These are phyloP conservation scores for Dusona sp. DNA, from an alignment of 2,888 invertebrate species.

Conservation along the genomic window DNA sequence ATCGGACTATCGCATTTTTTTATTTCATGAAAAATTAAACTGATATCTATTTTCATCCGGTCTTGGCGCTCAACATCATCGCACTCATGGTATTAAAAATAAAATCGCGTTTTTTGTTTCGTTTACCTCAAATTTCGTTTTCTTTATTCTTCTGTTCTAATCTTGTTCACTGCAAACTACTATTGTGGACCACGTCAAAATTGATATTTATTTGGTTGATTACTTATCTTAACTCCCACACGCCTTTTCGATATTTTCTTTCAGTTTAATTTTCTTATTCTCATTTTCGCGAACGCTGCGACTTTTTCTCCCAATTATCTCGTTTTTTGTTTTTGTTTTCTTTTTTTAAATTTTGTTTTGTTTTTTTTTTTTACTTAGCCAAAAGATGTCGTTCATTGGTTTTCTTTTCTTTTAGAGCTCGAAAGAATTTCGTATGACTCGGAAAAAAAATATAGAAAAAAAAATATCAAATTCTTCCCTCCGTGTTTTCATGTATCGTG, in stretches of 20 bases:
- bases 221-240: constrained; percentile 61
- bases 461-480: constrained; percentile 58
- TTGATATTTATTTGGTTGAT: constrained; percentile 75
- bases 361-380: not conserved
- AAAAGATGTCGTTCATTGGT: constrained; percentile 25
- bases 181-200: constrained; percentile 80
- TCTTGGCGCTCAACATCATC: constrained; percentile 45
- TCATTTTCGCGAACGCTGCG: constrained; percentile 41
- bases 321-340: no score
- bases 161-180: constrained; percentile 80
- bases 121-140: constrained; percentile 24
- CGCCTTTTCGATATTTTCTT: constrained; percentile 49
- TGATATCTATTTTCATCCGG: constrained; percentile 53
- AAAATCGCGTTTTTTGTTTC: constrained; percentile 58
- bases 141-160: constrained; percentile 49
- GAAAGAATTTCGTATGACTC: constrained; percentile 31
- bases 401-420: constrained; percentile 10
- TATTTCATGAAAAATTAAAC: constrained; percentile 59
- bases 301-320: constrained; percentile 23
- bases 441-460: constrained; percentile 33
- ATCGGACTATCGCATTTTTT: constrained; percentile 32
- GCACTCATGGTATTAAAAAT: constrained; percentile 64
- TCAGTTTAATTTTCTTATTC: constrained; percentile 49
- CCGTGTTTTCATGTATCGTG: constrained; percentile 56
- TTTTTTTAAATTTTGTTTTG: no score